Base-by-base conservation (phyloP, 1,140 invertebrate genomes). In the Conus ventricosus region DNA sequence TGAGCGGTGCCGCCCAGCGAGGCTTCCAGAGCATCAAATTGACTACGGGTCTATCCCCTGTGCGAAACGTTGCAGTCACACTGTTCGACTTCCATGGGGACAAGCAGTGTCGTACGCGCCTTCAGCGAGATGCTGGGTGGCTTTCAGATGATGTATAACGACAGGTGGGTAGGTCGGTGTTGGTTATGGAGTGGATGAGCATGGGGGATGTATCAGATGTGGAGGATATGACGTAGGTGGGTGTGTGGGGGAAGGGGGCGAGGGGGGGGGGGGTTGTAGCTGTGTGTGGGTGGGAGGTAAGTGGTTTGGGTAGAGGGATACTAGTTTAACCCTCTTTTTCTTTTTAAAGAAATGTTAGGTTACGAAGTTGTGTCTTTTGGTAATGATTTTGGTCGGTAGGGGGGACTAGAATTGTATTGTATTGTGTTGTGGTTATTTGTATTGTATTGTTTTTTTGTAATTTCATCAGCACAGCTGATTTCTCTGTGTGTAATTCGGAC, bases 141-240 rank as follows among this genome's bases (percentile, higher is more conserved):
- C 53, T 83, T 55, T n/a, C 54, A 83, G 81, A n/a, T 83, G 81
- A 55, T 57, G 23, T 60, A 83, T 25, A 83, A 55, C 10, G 81
- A 83, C 54, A n/a, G 53, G 81, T 83, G 17, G 10, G 78, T 39
- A 75, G 71, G 71, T 17, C 17, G n/a, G 20, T 17, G 71, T 75
- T 3, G 4, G 39, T 0, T 8, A 8, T 13, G 71, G n/a, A 25
- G 71, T 8, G 17, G 7, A 23, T 8, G 39, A 39, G 39, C 39
- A 39, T 39, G 39, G 0, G 39, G 39, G 39, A 39, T 39, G 39
- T 39, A 39, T 39, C 39, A 39, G 39, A 39, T 39, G 39, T 39
- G 39, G 39, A 39, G 39, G 39, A 39, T 39, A 39, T 39, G 39
- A 39, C 3, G 39, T 39, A 3, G 39, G 3, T 39, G 39, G 39